phyloP scores from a whole-genome alignment of 2,888 invertebrate species.

The Geophilus truncorum region DNA sequence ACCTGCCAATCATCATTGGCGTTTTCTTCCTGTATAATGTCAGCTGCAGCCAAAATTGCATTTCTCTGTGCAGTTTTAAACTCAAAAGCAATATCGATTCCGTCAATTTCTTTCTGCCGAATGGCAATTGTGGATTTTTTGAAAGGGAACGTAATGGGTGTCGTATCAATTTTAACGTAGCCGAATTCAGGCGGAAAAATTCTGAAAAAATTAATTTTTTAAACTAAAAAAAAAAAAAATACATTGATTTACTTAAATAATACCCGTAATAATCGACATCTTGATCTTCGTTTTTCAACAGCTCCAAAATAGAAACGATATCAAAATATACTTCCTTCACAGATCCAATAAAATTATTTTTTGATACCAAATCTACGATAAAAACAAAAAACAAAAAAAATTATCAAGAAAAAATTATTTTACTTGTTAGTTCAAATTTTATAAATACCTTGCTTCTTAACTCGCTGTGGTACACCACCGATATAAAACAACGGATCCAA shows the following conservation, averaged over 20 bases:
- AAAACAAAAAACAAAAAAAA: constrained; percentile 39
- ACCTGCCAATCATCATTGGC: constrained; percentile 79
- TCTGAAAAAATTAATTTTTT: constrained; percentile 57
- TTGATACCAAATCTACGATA: constrained; percentile 68
- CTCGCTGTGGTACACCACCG: constrained; percentile 61
- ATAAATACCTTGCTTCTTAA: not conserved
- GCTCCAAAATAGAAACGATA: constrained; percentile 84
- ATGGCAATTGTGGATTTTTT: constrained; percentile 77
- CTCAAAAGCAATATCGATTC: constrained; percentile 73
- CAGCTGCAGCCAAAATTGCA: constrained; percentile 79
- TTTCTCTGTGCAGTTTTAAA: constrained; percentile 78
- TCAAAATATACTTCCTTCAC: constrained; percentile 90
- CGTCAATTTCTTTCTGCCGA: constrained; percentile 74
- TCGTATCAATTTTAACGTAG: constrained; percentile 75
- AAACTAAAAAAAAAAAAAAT: not conserved
- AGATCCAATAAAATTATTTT: constrained; percentile 82
- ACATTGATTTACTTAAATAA: not conserved
- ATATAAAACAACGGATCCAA: constrained; percentile 91
- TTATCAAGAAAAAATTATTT: not conserved
- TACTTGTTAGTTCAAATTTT: not conserved
- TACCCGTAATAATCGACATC: constrained; percentile 58
- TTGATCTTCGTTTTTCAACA: constrained; percentile 74
- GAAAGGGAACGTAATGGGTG: constrained; percentile 87
- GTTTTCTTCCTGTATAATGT: constrained; percentile 60
- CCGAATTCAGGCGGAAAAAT: constrained; percentile 75